Base-by-base conservation (phyloP, 2,797 vertebrate species). In the Urocyon cinereoargenteus region DNA sequence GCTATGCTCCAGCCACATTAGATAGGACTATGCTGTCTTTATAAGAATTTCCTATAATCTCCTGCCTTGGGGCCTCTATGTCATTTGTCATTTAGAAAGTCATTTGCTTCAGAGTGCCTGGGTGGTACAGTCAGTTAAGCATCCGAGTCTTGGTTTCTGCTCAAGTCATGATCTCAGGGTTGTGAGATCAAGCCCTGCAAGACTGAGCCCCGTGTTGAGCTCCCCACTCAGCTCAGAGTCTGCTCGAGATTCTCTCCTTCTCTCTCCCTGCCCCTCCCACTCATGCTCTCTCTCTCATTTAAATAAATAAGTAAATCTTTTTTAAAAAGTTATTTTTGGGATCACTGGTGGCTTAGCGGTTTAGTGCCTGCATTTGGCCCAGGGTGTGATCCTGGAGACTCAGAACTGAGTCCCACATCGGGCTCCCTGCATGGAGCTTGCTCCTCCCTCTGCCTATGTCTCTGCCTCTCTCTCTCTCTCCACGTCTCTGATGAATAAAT, bases 21-120 rank as follows among this genome's bases (percentile, higher is more conserved):
- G 28, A 57, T 16, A 45, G 40, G 40, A 7, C 40, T 45, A 45
- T 45, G 21, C 70, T 19, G 15, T 31, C 22, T 77, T 36, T 34
- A 12, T 8, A 22, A 24, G 51, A 66, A 51, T 31, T 92, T 36
- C 6, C 68, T 34, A 11, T 12, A 59, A 10, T 55, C 62, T 81
- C 31, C 77, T 68, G 19, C 53, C 34, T 53, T 4, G 7, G 64
- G 31, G 49, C 19, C 26, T 95, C 72, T 18, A 15, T n/a, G 34
- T 51, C 21, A 19, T 28, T 86, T 64, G 78, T 89, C 51, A 62
- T 62, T 66, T 89, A 75, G 83, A 79, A 78, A 90, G 24, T n/a
- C 28, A 53, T 86, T 75, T 72, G 31, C 15, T 51, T 16, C 28
- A n/a, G n/a, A 18, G 4, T 10, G 2, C 66, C 18, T 21, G 9